Conservation (phyloP, 2,113 vertebrate species). For the Cheilinus undulatus region DNA sequence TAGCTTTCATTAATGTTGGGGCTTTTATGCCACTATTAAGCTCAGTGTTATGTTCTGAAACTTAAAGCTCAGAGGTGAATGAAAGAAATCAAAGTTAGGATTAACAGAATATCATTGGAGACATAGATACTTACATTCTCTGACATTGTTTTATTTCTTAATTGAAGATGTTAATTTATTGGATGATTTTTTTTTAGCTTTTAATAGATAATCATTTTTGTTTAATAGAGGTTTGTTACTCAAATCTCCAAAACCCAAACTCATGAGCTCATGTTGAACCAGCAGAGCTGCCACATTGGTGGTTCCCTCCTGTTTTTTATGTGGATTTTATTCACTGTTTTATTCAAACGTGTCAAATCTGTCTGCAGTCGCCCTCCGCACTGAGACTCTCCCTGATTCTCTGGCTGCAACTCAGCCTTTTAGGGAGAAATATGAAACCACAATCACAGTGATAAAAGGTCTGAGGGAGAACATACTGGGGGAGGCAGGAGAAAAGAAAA, state of each 20-base stretch:
- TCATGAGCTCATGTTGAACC: neutral
- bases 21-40: too few species aligned
- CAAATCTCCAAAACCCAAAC: slow-evolving; percentile 11
- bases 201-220: too few species aligned
- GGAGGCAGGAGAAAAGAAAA: slow-evolving; percentile 24
- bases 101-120: neutral
- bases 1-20: too few species aligned
- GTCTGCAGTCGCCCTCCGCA: slow-evolving; percentile 6
- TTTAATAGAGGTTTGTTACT: neutral
- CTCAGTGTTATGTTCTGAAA: too few species aligned
- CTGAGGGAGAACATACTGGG: slow-evolving; percentile 34
- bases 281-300: slow-evolving; percentile 15
- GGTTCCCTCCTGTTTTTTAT: neutral
- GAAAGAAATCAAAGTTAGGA: neutral
- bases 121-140: neutral
- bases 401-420: slow-evolving; percentile 15
- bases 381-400: slow-evolving; percentile 22
- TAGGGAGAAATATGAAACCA: slow-evolving; percentile 46
- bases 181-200: too few species aligned
- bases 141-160: neutral
- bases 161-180: too few species aligned
- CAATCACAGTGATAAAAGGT: slow-evolving; percentile 43
- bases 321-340: slow-evolving; percentile 5
- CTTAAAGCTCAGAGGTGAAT: neutral
- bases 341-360: slow-evolving; percentile 43